Evolutionary conservation across 35 echinoderm and acorn worm species (phyloP), one percentile per base, ranked within the genome.

Genomic region (Hemicentrotus pulcherrimus): DNA sequence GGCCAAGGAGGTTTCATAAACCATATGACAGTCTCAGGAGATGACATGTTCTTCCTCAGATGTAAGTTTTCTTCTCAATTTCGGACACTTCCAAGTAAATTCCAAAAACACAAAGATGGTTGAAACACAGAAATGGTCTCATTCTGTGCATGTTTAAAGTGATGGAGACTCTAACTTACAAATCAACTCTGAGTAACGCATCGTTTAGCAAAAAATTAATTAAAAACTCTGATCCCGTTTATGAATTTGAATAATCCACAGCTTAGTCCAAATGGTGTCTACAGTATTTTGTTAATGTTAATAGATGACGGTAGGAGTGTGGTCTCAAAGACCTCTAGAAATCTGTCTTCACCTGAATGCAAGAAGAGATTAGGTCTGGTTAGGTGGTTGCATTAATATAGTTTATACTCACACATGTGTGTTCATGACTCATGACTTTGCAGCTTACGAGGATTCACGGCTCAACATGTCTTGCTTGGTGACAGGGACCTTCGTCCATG

Each of bases 1-100:
- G 96, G 96, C 86, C 86, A 96, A 12, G 85, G 96, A 4, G 94
- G 94, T 22, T 85, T 96, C 32, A 97, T 99, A 19, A 97, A 92
- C 48, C 96, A 96, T 47, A 98, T 98, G 98, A 96, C 95, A 14
- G 47, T 99, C 41, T 99, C 98, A 18, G 95, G 96, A 6, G 97
- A 99, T 86, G 96, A 98, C 86, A 98, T 95, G 85, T 99, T 99
- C 94, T 97, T 99, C 48, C 70, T 99, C 33, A 94, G 96, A 92
- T 96, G 98, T 99, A 91, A 97, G 96, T 95, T 78, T n/a, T 78
- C 19, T 41, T 41, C 35, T 55, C 22, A n/a, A 78, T 19, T 19
- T 24, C 5, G 28, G 4, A 2, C 24, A 28, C 18, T 70, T 70
- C 61, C 24, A 24, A 19, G 4, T 5, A 6, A 70, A 1, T 19